These are phyloP conservation scores for Lomographa bimaculata DNA, from an alignment of 2,888 invertebrate species.

Conservation along the genomic window DNA sequence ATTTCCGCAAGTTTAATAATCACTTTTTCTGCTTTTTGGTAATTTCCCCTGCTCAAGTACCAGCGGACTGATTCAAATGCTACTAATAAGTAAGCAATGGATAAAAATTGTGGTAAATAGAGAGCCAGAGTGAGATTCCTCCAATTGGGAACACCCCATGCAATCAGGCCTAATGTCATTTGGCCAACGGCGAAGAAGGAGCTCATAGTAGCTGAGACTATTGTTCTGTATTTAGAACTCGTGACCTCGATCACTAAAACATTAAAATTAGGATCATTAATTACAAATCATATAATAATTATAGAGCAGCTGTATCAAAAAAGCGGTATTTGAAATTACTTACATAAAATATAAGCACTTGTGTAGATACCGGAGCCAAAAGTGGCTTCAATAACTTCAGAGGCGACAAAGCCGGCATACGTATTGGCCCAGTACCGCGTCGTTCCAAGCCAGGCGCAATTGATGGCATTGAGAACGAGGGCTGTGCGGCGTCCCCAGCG, in stretches of 20 bases:
- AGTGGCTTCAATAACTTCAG: slow-evolving; percentile 87
- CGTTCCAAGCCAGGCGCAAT: slow-evolving; percentile 83
- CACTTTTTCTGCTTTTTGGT: slow-evolving; percentile 85
- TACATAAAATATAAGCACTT: slow-evolving; percentile 87
- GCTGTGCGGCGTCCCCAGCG: no score
- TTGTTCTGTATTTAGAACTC: slow-evolving; percentile 11
- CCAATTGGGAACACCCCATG: slow-evolving; percentile 89
- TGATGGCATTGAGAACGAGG: no score
- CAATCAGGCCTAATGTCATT: slow-evolving; percentile 52
- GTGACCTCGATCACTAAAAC: slow-evolving; percentile 76
- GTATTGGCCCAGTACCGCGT: slow-evolving; percentile 82
- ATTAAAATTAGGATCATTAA: no score
- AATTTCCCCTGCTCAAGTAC: slow-evolving; percentile 87
- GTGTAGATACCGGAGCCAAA: slow-evolving; percentile 87
- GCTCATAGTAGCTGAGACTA: slow-evolving; percentile 14
- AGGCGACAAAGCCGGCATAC: slow-evolving; percentile 86
- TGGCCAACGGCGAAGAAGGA: slow-evolving; percentile 8
- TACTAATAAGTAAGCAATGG: slow-evolving; percentile 86
- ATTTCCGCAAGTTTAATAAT: slow-evolving; percentile 84
- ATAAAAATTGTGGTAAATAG: slow-evolving; percentile 87
- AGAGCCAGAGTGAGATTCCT: slow-evolving; percentile 84
- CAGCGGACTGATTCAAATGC: slow-evolving; percentile 89
- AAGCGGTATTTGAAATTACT: slow-evolving; percentile 35
- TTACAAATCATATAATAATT: no score
- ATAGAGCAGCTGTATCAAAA: no score